A percentile compares a stretch with the other conserved stretches of the same genome.
phyloP scores from a whole-genome alignment of 2,888 invertebrate species.

The Bombylius major region DNA sequence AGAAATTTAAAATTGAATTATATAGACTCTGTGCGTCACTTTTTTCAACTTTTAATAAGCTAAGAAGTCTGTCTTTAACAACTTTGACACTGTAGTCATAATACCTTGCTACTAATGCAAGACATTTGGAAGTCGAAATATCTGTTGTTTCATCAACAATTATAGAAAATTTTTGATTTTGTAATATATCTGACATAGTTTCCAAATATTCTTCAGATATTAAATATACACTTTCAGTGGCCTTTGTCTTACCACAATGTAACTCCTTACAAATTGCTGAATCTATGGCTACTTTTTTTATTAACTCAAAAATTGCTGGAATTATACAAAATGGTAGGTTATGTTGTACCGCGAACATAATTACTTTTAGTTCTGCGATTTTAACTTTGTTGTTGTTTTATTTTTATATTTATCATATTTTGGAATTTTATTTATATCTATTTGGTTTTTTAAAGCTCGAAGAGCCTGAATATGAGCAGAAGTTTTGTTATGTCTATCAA shows the following conservation, averaged over 20 bases:
- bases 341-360: background rate
- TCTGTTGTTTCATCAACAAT: background rate
- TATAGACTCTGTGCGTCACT: background rate
- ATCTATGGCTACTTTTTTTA: background rate
- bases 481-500: too few species aligned
- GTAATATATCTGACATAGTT: background rate
- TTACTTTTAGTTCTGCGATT: background rate
- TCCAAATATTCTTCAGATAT: background rate
- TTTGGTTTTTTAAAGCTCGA: too few species aligned
- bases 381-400: background rate
- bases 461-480: too few species aligned
- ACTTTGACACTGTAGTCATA: background rate
- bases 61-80: background rate
- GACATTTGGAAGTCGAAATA: background rate
- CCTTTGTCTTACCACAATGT: background rate
- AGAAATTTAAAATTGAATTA: background rate
- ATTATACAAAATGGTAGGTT: background rate
- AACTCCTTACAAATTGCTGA: background rate
- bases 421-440: too few species aligned
- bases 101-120: background rate
- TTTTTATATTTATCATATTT: too few species aligned
- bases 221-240: background rate
- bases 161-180: background rate
- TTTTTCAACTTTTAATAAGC: background rate
- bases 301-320: background rate